phyloP scores from a whole-genome alignment of 2,113 vertebrate genomes.

The Tragelaphus scriptus region DNA sequence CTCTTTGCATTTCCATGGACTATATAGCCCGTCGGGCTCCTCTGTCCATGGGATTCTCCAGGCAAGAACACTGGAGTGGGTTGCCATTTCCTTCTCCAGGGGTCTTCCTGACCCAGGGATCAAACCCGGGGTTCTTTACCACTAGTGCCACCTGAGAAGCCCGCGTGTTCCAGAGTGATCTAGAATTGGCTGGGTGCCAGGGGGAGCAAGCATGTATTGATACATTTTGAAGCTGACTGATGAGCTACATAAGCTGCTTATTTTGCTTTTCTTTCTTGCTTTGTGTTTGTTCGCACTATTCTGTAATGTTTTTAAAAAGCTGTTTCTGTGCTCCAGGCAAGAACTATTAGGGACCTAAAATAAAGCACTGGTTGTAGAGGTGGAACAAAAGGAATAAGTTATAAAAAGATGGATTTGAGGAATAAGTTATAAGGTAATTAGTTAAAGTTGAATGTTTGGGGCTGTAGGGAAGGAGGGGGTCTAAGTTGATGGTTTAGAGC shows the following conservation, averaged over 20 bases:
- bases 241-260: not conserved
- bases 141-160: not conserved
- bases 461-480: not conserved
- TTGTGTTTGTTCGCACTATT: not conserved
- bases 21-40: not conserved
- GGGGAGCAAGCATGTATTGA: not conserved
- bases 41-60: not conserved
- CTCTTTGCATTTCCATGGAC: not conserved
- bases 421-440: not conserved
- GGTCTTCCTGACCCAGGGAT: not conserved
- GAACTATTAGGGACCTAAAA: not conserved
- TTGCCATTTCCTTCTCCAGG: not conserved
- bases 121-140: not conserved
- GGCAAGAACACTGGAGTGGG: not conserved
- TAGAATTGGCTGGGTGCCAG: not conserved
- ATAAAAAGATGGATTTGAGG: conserved; percentile 1
- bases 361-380: not conserved
- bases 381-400: not conserved
- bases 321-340: not conserved
- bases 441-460: not conserved
- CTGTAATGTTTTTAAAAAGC: not conserved
- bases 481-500: not conserved
- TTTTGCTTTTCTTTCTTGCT: not conserved
- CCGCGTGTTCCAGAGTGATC: not conserved
- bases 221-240: not conserved